Conservation (phyloP, 1,140 invertebrate species). For the Ceratina japonica region DNA sequence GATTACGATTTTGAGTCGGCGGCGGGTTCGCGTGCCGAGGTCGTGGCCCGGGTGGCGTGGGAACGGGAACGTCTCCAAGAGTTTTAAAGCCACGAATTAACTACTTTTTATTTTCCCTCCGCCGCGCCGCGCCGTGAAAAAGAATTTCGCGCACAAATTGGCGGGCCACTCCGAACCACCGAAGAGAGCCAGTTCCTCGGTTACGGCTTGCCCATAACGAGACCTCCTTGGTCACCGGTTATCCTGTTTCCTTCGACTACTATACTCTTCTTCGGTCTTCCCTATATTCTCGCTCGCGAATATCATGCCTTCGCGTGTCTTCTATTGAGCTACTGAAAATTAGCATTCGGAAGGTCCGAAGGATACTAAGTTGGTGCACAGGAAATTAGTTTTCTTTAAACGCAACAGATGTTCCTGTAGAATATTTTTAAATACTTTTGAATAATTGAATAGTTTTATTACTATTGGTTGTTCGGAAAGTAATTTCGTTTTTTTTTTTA, state of each 20-base stretch:
- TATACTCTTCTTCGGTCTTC: neutral
- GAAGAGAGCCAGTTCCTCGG: conserved; percentile 3
- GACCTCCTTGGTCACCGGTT: conserved; percentile 40
- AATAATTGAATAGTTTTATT: too few species aligned
- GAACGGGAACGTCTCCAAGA: conserved; percentile 63
- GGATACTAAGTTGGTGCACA: too few species aligned
- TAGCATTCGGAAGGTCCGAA: too few species aligned
- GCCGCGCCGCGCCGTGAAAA: conserved; percentile 16
- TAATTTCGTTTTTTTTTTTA: too few species aligned
- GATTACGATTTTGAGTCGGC: conserved; percentile 37
- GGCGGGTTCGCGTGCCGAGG: conserved; percentile 64
- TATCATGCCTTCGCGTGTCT: too few species aligned
- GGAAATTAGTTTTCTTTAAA: too few species aligned
- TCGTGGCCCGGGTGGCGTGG: conserved; percentile 63
- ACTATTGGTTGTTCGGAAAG: too few species aligned
- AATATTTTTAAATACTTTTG: too few species aligned
- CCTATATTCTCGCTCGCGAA: too few species aligned
- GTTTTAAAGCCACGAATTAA: conserved; percentile 68
- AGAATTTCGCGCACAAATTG: conserved; percentile 54
- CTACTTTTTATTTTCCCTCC: conserved; percentile 58
- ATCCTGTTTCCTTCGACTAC: neutral
- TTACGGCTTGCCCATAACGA: conserved; percentile 46
- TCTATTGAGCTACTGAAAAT: too few species aligned
- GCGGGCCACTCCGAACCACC: conserved; percentile 26
- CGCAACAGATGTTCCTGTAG: too few species aligned